phyloP scores from a whole-genome alignment of 2,113 vertebrate genomes.

The Chrysochloris asiatica region DNA sequence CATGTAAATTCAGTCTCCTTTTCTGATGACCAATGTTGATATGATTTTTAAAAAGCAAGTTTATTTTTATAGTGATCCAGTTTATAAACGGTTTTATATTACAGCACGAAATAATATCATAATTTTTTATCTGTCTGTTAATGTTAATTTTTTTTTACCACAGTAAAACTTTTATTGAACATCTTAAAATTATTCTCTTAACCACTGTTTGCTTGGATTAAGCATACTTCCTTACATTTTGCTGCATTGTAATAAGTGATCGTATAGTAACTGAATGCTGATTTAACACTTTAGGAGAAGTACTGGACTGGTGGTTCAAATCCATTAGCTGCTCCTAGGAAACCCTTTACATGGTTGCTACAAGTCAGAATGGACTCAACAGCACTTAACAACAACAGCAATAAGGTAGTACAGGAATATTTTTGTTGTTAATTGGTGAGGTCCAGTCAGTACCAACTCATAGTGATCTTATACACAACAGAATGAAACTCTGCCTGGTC shows the following conservation, averaged over 20 bases:
- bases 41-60: background rate
- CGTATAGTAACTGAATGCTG: no score
- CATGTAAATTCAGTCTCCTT: background rate
- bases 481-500: no score
- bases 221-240: background rate
- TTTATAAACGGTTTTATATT: background rate
- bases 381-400: no score
- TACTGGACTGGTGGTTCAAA: no score
- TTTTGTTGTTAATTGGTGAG: no score
- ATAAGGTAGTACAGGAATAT: no score
- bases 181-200: background rate
- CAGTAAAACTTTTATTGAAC: background rate
- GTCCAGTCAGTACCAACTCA: no score
- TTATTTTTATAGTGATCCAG: background rate
- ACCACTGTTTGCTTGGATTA: background rate
- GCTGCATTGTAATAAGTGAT: background rate
- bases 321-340: no score
- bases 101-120: background rate
- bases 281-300: background rate
- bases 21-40: background rate
- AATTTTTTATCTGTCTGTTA: background rate
- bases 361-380: no score
- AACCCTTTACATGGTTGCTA: no score
- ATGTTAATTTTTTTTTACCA: background rate
- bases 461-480: no score